These are phyloP conservation scores for Venustoraphidia nigricollis DNA, from an alignment of 2,888 invertebrate species.

Conservation along the genomic window DNA sequence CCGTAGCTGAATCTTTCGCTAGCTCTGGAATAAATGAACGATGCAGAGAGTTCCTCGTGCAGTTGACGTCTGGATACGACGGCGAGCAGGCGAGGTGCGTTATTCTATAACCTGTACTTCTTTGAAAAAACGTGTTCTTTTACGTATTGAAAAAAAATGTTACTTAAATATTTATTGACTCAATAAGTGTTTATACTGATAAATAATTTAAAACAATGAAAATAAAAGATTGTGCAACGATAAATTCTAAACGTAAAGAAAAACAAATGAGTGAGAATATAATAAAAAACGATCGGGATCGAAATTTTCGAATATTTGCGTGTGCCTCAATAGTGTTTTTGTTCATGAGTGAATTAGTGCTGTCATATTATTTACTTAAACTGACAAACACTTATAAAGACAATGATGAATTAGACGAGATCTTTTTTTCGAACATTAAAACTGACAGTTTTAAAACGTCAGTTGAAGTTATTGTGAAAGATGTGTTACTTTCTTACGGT, in stretches of 20 bases:
- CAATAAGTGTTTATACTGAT: too few species aligned
- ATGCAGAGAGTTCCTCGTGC: too few species aligned
- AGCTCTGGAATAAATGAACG: too few species aligned
- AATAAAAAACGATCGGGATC: not conserved
- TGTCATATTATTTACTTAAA: slow-evolving; percentile 3
- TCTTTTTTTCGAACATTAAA: not conserved
- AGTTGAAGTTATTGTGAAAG: not conserved
- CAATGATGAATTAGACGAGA: not conserved
- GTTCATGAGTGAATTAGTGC: slow-evolving; percentile 6
- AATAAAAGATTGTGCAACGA: not conserved
- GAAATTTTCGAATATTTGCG: not conserved
- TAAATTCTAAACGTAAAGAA: not conserved
- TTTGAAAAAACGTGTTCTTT: too few species aligned
- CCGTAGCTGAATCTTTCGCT: too few species aligned
- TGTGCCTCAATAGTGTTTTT: slow-evolving; percentile 1
- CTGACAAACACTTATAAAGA: not conserved
- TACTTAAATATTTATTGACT: not conserved
- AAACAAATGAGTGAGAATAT: not conserved
- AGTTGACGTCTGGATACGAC: too few species aligned
- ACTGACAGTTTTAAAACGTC: not conserved
- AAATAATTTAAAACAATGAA: not conserved
- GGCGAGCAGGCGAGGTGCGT: too few species aligned
- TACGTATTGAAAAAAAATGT: not conserved
- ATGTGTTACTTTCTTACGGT: not conserved
- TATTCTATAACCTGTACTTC: too few species aligned